Conservation (phyloP, 2,113 vertebrate species). For the Hippocampus mohnikei region DNA sequence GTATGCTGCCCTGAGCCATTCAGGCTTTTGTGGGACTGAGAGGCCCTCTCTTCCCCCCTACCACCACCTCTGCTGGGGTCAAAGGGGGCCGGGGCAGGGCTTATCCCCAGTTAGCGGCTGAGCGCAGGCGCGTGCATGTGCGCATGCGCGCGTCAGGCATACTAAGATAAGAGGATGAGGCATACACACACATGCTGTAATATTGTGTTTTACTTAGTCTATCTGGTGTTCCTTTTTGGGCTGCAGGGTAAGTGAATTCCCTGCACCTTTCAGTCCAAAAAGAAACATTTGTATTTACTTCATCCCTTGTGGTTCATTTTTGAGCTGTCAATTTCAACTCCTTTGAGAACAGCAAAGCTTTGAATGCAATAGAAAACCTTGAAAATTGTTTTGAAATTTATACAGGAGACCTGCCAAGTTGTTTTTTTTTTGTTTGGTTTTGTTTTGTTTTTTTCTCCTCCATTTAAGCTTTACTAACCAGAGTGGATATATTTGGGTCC, state of each 20-base stretch:
- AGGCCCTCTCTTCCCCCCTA: constrained; percentile 50
- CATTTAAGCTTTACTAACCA: too few species aligned
- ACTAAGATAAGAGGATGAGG: constrained; percentile 43
- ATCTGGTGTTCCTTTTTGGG: not conserved
- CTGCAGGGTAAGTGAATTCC: not conserved
- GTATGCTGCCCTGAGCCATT: constrained; percentile 73
- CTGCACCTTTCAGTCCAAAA: not conserved
- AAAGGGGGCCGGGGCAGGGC: constrained; percentile 70
- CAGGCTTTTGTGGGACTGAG: constrained; percentile 69
- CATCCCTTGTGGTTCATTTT: not conserved
- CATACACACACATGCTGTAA: not conserved
- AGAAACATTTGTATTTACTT: not conserved
- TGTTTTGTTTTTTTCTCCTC: too few species aligned
- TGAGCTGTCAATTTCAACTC: not conserved
- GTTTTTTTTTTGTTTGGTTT: too few species aligned
- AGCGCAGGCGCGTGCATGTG: constrained; percentile 35
- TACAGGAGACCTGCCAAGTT: not conserved
- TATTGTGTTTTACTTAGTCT: not conserved
- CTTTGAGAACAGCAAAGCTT: not conserved
- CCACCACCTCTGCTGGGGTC: constrained; percentile 64
- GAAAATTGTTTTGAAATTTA: not conserved
- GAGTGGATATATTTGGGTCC: not conserved
- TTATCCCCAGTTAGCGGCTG: constrained; percentile 64
- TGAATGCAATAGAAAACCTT: not conserved
- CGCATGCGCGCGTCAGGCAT: constrained; percentile 7